These are phyloP conservation scores for Megathymus violae DNA, from an alignment of 1,140 invertebrate genomes.

Conservation along the genomic window DNA sequence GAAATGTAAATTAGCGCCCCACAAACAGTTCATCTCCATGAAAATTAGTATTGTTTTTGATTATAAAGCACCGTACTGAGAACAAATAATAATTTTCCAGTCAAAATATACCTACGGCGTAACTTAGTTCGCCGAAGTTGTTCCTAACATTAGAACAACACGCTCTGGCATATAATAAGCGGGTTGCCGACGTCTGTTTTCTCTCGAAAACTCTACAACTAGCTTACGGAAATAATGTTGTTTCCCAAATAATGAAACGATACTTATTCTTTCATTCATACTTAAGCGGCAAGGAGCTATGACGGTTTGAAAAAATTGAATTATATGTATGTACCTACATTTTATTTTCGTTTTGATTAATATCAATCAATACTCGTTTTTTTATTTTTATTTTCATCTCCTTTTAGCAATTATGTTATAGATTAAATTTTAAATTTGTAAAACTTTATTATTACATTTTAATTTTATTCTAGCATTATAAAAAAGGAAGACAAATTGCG, in stretches of 20 bases:
- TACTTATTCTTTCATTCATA: too few relatives aligned
- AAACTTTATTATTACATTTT: too few relatives aligned
- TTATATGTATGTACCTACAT: too few relatives aligned
- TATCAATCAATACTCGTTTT: too few relatives aligned
- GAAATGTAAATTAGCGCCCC: constrained; percentile 23
- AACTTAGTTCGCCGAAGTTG: constrained; percentile 34
- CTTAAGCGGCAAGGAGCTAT: too few relatives aligned
- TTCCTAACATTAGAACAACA: constrained; percentile 46
- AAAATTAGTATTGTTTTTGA: constrained; percentile 30
- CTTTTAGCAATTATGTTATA: too few relatives aligned
- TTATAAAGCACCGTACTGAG: constrained; percentile 21
- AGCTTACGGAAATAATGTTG: constrained; percentile 39
- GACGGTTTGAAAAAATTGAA: too few relatives aligned
- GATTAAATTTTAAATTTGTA: too few relatives aligned
- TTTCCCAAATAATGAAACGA: constrained; percentile 7
- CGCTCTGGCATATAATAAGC: constrained; percentile 42
- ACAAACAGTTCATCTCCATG: constrained; percentile 34
- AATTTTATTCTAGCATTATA: too few relatives aligned
- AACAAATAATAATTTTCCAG: constrained; percentile 49
- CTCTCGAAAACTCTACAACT: constrained; percentile 42
- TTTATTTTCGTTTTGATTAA: too few relatives aligned
- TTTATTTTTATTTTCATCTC: too few relatives aligned
- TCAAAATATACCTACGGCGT: constrained; percentile 39
- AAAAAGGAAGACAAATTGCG: too few relatives aligned
- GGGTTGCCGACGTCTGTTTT: constrained; percentile 37